Evolutionary conservation across 2,888 invertebrate genomes (phyloP).

Genomic region (Pemphredon lugubris): DNA sequence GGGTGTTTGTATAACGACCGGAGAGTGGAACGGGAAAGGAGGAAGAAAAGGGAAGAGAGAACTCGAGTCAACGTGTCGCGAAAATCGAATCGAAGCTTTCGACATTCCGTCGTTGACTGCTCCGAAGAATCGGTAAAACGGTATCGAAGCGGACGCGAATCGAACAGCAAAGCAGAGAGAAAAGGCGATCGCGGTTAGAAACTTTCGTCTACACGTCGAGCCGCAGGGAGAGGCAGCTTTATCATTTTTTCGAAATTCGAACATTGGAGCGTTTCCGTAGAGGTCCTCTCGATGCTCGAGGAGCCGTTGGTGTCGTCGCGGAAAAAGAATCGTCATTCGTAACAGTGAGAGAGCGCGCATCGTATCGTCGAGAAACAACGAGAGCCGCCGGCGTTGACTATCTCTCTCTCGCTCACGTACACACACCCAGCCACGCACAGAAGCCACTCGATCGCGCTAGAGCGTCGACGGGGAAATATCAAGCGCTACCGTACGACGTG

Average conservation of each 20-base stretch:
- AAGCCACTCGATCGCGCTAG: constrained; percentile 65
- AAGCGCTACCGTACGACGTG: constrained; percentile 73
- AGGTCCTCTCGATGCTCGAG: neutral
- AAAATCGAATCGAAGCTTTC: too few species aligned
- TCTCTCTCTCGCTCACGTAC: too few species aligned
- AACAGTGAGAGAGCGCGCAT: too few species aligned
- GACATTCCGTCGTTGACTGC: constrained; percentile 10
- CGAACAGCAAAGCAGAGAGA: too few species aligned
- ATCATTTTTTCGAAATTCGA: constrained; percentile 1
- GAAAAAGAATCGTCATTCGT: too few species aligned
- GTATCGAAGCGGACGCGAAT: constrained; percentile 23
- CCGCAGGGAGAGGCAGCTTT: neutral
- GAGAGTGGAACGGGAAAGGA: constrained; percentile 27
- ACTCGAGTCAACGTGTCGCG: too few species aligned
- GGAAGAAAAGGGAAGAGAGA: constrained; percentile 3
- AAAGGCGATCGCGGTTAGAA: too few species aligned
- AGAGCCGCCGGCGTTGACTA: too few species aligned
- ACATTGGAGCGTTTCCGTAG: too few species aligned
- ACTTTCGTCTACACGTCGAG: neutral
- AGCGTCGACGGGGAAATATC: constrained; percentile 67
- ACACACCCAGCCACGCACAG: constrained; percentile 34
- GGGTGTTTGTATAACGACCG: constrained; percentile 25
- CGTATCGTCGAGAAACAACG: too few species aligned
- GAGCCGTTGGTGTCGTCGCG: neutral
- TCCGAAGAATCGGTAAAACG: constrained; percentile 31